Evolutionary conservation across 2,797 vertebrate genomes (phyloP).

Genomic region (Gila robusta): DNA sequence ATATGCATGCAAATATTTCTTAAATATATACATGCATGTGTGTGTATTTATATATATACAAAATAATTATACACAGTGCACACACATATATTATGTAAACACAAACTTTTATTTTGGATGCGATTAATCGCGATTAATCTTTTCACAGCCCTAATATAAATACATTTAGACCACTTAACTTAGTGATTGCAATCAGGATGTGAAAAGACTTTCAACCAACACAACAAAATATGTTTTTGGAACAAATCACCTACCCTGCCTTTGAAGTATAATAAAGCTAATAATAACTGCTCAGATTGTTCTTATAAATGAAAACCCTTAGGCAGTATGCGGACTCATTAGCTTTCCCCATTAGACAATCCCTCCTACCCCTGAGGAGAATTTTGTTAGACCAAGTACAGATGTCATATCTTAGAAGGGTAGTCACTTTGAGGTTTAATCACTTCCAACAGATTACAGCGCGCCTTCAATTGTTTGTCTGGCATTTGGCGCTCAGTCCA

Average conservation of each 20-base stretch:
- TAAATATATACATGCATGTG: too few species aligned
- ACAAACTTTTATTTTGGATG: too few species aligned
- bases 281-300: neutral
- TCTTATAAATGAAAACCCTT: neutral
- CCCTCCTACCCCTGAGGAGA: slow-evolving; percentile 15
- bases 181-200: neutral
- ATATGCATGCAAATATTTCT: too few species aligned
- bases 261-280: neutral
- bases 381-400: neutral
- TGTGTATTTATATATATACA: too few species aligned
- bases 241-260: neutral
- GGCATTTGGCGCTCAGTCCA: neutral
- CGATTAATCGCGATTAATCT: too few species aligned
- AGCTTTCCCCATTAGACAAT: neutral
- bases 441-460: neutral
- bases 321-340: neutral
- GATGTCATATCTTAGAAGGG: slow-evolving; percentile 5
- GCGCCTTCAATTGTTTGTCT: slow-evolving; percentile 6
- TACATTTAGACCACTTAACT: neutral
- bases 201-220: neutral
- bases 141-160: neutral
- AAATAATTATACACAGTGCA: too few species aligned
- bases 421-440: neutral
- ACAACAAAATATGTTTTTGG: neutral
- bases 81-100: too few species aligned